Base-by-base conservation (phyloP, 2,113 vertebrate genomes). In the Odontesthes bonariensis region DNA sequence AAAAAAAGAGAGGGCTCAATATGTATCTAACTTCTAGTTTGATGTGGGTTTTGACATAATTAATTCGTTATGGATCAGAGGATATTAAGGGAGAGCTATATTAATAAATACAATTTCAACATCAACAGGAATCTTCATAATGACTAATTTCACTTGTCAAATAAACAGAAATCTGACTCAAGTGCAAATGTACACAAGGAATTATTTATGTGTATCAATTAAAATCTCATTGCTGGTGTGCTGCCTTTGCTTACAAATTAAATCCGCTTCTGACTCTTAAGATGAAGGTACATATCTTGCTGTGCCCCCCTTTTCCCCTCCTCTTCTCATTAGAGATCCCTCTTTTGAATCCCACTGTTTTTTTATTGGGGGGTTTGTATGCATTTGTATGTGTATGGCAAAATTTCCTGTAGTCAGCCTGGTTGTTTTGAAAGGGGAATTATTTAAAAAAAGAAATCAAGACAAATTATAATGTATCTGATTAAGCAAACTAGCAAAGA, bases 161-260 rank as follows among this genome's bases (percentile, higher is more conserved):
- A 93, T 96, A 72, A 95, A 95, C 88, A 96, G 90, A 89, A 95
- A 95, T 95, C 92, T 86, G 91, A 91, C 92, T 94, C 93, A 93
- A 96, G 94, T 94, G 91, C 75, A 94, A 95, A 94, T 93, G 91
- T 96, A 94, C 93, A 94, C 93, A 96, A 94, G 95, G 95, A 96
- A 96, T 97, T 96, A 96, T 97, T 97, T 96, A 96, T 94, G 94
- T 92, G 94, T 95, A 96, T 96, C 94, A 96, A 96, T 95, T 95
- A 94, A 96, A 96, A 96, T 96, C 95, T 96, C 90, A 94, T 95
- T 93, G 94, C 95, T 95, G 94, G 88, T 91, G 89, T 94, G 92
- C 94, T 96, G 95, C 94, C 95, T 95, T 94, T 96, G 95, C 94
- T 95, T 95, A 94, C 95, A 95, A 96, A 95, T 96, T 90, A 91